Percentiles rank a stretch among this genome's conserved stretches.
These are phyloP conservation scores for Plagodis pulveraria DNA, from an alignment of 2,888 invertebrate genomes.

Conservation along the genomic window DNA sequence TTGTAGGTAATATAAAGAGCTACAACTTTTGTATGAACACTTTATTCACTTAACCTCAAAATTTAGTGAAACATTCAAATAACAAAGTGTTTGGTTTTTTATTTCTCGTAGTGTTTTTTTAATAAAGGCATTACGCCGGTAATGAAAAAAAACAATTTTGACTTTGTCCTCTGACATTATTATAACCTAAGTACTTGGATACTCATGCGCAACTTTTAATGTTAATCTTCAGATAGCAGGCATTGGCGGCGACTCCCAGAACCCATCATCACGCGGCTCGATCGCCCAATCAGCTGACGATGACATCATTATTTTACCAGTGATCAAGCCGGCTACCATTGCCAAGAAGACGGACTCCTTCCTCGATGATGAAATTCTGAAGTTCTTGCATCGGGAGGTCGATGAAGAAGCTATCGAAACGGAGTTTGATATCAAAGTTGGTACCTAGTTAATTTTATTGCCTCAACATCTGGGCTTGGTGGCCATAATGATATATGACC, in stretches of 20 bases:
- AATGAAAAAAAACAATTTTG: no score
- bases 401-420: slow-evolving; percentile 88
- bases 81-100: no score
- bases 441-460: background rate
- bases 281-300: slow-evolving; percentile 78
- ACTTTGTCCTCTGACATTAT: no score
- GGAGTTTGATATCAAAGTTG: slow-evolving; percentile 88
- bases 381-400: slow-evolving; percentile 87
- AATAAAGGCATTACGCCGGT: no score
- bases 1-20: no score
- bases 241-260: slow-evolving; percentile 87
- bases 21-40: no score
- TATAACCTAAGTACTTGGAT: no score
- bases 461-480: no score
- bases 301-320: slow-evolving; percentile 57
- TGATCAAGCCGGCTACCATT: slow-evolving; percentile 50
- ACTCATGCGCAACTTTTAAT: background rate
- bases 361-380: slow-evolving; percentile 86
- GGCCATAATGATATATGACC: no score
- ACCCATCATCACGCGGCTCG: slow-evolving; percentile 88
- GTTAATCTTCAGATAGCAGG: slow-evolving; percentile 79
- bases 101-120: no score
- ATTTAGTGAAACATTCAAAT: no score
- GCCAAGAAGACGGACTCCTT: slow-evolving; percentile 69
- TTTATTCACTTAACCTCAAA: no score